phyloP scores from a whole-genome alignment of 2,113 vertebrate genomes.

The Lathamus discolor region DNA sequence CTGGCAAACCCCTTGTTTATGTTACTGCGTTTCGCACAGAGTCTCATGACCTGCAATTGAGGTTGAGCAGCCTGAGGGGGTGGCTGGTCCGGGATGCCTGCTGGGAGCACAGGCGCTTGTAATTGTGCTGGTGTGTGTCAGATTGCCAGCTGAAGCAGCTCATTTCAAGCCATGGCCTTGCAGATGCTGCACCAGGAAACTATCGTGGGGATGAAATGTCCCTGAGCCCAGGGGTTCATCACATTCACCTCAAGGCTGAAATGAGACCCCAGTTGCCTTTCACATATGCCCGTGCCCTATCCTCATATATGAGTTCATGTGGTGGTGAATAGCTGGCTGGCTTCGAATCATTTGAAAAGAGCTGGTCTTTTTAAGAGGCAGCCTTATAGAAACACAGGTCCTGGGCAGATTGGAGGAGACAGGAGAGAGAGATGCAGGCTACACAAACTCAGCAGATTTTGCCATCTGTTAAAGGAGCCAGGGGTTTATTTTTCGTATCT shows the following conservation, averaged over 20 bases:
- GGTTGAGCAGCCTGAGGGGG: neutral
- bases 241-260: neutral
- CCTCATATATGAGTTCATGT: neutral
- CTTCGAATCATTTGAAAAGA: neutral
- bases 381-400: neutral
- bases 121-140: neutral
- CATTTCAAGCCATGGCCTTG: neutral
- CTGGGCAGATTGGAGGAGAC: neutral
- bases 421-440: neutral
- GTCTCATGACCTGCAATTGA: neutral
- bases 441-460: neutral
- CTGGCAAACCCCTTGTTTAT: neutral
- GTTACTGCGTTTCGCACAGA: neutral
- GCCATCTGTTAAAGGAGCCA: neutral
- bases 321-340: neutral
- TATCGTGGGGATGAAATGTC: neutral
- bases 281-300: neutral
- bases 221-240: neutral
- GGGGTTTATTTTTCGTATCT: neutral
- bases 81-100: neutral
- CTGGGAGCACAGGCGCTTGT: fast-evolving
- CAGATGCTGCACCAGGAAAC: neutral
- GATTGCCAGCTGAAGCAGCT: neutral
- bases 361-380: neutral
- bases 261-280: neutral